Conservation (phyloP, 2,797 vertebrate genomes). For the Takifugu ocellatus region DNA sequence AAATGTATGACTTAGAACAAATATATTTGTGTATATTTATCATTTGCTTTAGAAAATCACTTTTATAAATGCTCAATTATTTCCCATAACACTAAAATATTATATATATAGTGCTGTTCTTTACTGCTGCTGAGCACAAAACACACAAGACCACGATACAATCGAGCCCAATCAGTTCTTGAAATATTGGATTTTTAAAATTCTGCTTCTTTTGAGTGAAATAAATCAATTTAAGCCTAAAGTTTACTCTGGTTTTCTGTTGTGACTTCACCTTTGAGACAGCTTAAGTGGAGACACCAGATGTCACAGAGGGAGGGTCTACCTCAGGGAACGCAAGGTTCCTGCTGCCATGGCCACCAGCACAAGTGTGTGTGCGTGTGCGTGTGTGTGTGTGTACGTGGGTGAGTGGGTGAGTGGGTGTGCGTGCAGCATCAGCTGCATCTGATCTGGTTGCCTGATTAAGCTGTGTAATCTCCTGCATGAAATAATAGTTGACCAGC, state of each 20-base stretch:
- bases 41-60: too few relatives aligned
- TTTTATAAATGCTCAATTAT: too few relatives aligned
- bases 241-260: constrained; percentile 30
- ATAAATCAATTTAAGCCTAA: too few relatives aligned
- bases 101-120: too few relatives aligned
- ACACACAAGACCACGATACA: too few relatives aligned
- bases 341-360: constrained; percentile 60
- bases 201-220: too few relatives aligned
- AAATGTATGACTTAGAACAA: too few relatives aligned
- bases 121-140: too few relatives aligned
- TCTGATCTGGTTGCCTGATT: constrained; percentile 74
- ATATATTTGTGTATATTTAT: too few relatives aligned
- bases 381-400: constrained; percentile 58
- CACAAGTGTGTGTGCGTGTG: constrained; percentile 50
- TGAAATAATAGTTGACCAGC: constrained; percentile 1
- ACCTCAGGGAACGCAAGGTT: constrained; percentile 37
- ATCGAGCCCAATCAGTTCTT: too few relatives aligned
- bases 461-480: constrained; percentile 3
- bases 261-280: constrained; percentile 56
- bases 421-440: constrained; percentile 80
- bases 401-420: constrained; percentile 50
- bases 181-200: too few relatives aligned
- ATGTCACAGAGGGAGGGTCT: constrained; percentile 57
- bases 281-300: constrained; percentile 51
- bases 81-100: too few relatives aligned